Conservation (phyloP, 2,888 invertebrate species). For the Schizaphis graminum region DNA sequence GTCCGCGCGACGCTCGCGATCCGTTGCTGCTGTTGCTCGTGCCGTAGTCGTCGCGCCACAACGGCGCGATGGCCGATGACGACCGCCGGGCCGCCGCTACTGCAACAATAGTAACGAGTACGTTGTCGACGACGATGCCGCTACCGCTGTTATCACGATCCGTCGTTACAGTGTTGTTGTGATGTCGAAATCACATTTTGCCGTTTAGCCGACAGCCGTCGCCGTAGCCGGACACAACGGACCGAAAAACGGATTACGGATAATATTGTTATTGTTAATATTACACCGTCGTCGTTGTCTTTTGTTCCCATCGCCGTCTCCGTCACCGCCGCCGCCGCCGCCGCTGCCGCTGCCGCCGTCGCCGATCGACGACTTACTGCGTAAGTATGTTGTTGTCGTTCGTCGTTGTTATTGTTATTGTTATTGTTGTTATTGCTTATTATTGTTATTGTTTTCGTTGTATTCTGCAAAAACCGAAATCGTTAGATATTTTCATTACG, state of each 20-base stretch:
- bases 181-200: constrained; percentile 62
- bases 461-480: neutral
- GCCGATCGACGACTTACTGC: constrained; percentile 65
- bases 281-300: neutral
- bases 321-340: constrained; percentile 66
- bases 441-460: neutral
- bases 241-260: constrained; percentile 46
- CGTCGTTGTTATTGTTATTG: neutral
- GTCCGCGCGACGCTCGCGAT: constrained; percentile 7
- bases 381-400: constrained; percentile 40
- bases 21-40: neutral
- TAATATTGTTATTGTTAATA: constrained; percentile 59
- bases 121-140: constrained; percentile 38
- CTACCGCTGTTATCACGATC: constrained; percentile 52
- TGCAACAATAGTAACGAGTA: constrained; percentile 29
- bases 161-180: constrained; percentile 62
- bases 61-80: constrained; percentile 32
- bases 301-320: constrained; percentile 59
- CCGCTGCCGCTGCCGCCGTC: constrained; percentile 65
- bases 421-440: neutral
- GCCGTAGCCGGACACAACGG: constrained; percentile 21
- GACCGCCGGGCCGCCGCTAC: constrained; percentile 1
- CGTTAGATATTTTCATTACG: neutral
- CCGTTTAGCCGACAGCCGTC: constrained; percentile 22
- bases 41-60: neutral